Evolutionary conservation across 2,888 invertebrate species (phyloP), one percentile per base, ranked within the genome.

Genomic region (Drosophila quasianomalipes): DNA sequence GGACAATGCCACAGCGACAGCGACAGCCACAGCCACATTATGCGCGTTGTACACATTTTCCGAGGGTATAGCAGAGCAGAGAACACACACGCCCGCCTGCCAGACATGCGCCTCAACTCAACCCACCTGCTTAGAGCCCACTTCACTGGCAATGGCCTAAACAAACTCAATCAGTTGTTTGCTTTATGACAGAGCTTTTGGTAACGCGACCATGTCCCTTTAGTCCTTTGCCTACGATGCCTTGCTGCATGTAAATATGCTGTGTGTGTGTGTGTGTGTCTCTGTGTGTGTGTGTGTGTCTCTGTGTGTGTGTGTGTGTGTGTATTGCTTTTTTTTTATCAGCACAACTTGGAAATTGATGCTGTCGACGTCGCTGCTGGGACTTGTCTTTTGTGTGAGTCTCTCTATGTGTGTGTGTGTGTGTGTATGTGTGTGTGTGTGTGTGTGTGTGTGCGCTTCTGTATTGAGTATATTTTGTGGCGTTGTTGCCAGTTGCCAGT

Each of bases 121-220:
- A 12, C 14, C 35, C 37, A 10, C 28, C 37, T 5, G 54, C 37
- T 37, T 35, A 16, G 41, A 62, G 58, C 64, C 66, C 70, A 51
- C 55, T 67, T 54, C 69, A 57, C 66, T 76, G 76, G 77, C 74
- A 76, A 76, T 74, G 76, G 79, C 80, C 81, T 83, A 80, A 83
- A 81, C 79, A 79, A 81, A 81, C 83, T 83, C 84, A 83, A 83
- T 83, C 83, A 83, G 77, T 81, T 83, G 79, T 79, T 83, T 83
- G 84, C 79, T 71, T 83, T 77, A 83, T 81, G 73, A 75, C 74
- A 75, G 74, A 79, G 78, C 78, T 79, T 76, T 75, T 79, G 77
- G 60, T 62, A 77, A 58, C 64, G 73, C 78, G 79, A 41, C 53
- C 74, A 53, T 65, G 74, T 80, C 76, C 83, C 74, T 66, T 76